Evolutionary conservation across 2,888 invertebrate species (phyloP).

Genomic region (Amphipyra berbera): DNA sequence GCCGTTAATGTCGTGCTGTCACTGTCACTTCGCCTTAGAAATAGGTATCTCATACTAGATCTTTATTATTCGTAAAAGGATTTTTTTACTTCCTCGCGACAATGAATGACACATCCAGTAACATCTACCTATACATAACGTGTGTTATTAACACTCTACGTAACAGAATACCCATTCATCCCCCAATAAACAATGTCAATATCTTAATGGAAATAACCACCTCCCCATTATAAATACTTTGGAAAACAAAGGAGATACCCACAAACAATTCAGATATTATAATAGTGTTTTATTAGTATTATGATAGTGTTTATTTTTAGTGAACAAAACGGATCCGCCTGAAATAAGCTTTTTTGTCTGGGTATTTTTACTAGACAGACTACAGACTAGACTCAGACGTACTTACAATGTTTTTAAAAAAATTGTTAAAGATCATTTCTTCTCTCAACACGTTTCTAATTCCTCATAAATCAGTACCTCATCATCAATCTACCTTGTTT

Average conservation of each 20-base stretch:
- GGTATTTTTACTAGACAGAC: slow-evolving; percentile 9
- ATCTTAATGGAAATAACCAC: slow-evolving; percentile 1
- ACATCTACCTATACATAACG: no score
- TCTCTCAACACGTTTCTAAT: no score
- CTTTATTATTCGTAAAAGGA: no score
- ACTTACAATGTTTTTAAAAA: no score
- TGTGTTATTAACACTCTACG: background rate
- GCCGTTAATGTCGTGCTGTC: no score
- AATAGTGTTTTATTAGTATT: background rate
- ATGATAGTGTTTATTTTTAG: slow-evolving; percentile 9
- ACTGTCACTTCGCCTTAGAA: no score
- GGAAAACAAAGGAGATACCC: slow-evolving; percentile 10
- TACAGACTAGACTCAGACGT: background rate
- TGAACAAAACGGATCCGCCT: slow-evolving; percentile 20
- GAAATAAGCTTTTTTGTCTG: slow-evolving; percentile 17
- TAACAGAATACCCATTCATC: background rate
- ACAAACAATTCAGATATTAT: slow-evolving; percentile 20
- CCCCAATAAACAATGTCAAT: background rate
- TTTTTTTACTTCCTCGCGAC: no score
- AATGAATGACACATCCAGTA: no score
- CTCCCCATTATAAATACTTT: background rate
- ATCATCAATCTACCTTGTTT: no score
- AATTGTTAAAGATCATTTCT: no score
- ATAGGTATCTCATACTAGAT: no score
- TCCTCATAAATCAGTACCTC: no score